Conservation (phyloP, 2,797 vertebrate species). For the Syngnathus acus region DNA sequence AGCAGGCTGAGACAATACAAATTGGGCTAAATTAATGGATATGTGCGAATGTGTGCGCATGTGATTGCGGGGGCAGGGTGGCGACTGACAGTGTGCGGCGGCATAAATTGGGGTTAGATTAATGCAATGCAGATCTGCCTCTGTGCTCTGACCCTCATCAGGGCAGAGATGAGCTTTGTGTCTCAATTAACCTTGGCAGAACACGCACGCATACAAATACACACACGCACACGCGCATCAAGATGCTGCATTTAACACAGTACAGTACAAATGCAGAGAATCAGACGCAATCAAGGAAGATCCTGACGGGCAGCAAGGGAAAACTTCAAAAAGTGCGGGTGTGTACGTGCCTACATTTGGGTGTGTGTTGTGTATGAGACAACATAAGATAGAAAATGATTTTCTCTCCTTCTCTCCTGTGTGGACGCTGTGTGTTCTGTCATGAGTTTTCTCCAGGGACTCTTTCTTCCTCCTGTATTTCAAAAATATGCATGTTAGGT, state of each 20-base stretch:
- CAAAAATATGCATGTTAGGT: neutral
- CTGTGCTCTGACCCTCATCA: constrained; percentile 70
- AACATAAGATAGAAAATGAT: no score
- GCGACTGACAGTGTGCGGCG: constrained; percentile 61
- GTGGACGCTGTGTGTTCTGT: no score
- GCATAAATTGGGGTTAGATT: constrained; percentile 71
- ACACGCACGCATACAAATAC: constrained; percentile 28
- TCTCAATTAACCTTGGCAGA: constrained; percentile 67
- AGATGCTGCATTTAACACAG: neutral
- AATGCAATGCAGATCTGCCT: constrained; percentile 64
- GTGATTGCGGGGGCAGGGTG: constrained; percentile 35
- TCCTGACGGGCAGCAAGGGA: neutral
- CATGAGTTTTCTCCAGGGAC: neutral
- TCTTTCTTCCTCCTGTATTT: neutral
- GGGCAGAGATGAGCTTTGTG: constrained; percentile 68
- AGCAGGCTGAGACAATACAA: constrained; percentile 51
- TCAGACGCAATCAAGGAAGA: neutral
- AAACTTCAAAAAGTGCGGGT: neutral
- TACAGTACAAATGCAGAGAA: neutral
- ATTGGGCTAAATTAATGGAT: constrained; percentile 64
- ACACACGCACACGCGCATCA: neutral
- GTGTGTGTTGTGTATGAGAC: no score
- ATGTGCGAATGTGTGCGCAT: constrained; percentile 16
- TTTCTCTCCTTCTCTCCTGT: neutral
- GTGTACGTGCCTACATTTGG: no score